Percentiles rank a stretch among this genome's conserved stretches.
phyloP scores from a whole-genome alignment of 1,140 invertebrate genomes.

The Onthophagus taurus region DNA sequence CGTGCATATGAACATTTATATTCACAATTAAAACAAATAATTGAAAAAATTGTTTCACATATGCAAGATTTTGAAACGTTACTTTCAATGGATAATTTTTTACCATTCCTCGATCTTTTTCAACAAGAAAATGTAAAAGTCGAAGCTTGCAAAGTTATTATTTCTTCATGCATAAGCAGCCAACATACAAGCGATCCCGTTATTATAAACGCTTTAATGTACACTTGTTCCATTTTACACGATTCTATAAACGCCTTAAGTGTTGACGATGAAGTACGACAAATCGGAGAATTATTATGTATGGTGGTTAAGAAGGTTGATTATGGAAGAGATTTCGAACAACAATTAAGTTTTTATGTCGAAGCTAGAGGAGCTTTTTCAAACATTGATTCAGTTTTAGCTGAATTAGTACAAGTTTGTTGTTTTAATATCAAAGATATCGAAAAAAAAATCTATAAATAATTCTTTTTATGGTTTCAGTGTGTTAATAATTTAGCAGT shows the following conservation, averaged over 20 bases:
- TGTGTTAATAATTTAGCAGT: slow-evolving; percentile 72
- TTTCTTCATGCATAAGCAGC: slow-evolving; percentile 54
- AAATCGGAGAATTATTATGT: slow-evolving; percentile 75
- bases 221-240: slow-evolving; percentile 77
- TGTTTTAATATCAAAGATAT: slow-evolving; percentile 1
- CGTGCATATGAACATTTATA: slow-evolving; percentile 69
- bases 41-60: slow-evolving; percentile 65
- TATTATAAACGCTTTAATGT: slow-evolving; percentile 77
- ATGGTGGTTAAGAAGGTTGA: slow-evolving; percentile 69
- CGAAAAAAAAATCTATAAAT: not conserved
- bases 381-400: slow-evolving; percentile 79
- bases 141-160: slow-evolving; percentile 73
- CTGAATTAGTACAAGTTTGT: slow-evolving; percentile 71
- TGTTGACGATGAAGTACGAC: slow-evolving; percentile 83
- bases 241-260: slow-evolving; percentile 90
- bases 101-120: slow-evolving; percentile 83
- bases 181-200: slow-evolving; percentile 65
- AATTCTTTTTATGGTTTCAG: slow-evolving; percentile 38
- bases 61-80: slow-evolving; percentile 64
- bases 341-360: slow-evolving; percentile 87
- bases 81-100: slow-evolving; percentile 80
- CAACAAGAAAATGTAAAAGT: slow-evolving; percentile 74
- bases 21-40: slow-evolving; percentile 62
- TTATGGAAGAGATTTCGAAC: slow-evolving; percentile 79
- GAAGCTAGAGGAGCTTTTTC: slow-evolving; percentile 81